Evolutionary conservation across 2,797 vertebrate genomes (phyloP).

Genomic region (Oophaga sylvatica): DNA sequence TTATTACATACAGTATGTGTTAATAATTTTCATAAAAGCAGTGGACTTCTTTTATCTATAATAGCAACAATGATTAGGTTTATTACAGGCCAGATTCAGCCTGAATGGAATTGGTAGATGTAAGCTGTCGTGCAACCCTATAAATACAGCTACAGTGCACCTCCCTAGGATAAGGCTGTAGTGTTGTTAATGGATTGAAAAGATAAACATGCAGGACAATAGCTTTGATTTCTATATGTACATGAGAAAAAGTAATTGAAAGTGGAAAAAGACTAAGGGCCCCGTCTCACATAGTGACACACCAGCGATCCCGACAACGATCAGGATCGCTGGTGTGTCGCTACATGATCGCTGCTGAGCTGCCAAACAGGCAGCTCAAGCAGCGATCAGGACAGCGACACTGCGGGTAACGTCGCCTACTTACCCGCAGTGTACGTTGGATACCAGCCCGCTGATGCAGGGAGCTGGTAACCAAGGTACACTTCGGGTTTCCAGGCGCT

Average conservation of each 20-base stretch:
- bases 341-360: too few species aligned
- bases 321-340: too few species aligned
- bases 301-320: too few species aligned
- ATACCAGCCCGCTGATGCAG: too few species aligned
- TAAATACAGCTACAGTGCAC: background rate
- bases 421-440: too few species aligned
- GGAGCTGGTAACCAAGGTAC: too few species aligned
- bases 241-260: background rate
- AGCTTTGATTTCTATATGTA: background rate
- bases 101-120: background rate
- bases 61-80: background rate
- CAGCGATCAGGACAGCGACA: too few species aligned
- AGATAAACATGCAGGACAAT: background rate
- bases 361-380: too few species aligned
- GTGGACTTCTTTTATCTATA: background rate
- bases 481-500: too few species aligned
- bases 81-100: background rate
- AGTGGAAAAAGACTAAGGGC: too few species aligned
- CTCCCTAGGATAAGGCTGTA: background rate
- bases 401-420: too few species aligned
- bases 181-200: background rate
- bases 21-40: background rate
- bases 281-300: background rate
- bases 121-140: background rate
- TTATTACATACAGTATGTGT: background rate